Evolutionary conservation across 2,888 invertebrate genomes (phyloP).

Genomic region (Scaptomyza flava): DNA sequence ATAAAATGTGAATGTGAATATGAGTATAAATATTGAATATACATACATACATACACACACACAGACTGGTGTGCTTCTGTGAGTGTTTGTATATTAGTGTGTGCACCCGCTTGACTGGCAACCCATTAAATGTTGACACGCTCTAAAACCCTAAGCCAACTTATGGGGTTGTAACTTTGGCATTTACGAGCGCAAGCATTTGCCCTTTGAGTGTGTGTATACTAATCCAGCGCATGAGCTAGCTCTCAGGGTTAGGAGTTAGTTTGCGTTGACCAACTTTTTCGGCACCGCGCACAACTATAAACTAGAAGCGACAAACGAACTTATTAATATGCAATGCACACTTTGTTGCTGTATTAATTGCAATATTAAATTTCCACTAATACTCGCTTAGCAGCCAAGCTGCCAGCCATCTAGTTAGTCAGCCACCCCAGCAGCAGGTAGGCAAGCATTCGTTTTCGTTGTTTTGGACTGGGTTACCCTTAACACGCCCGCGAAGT

Average conservation of each 20-base stretch:
- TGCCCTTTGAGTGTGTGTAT: conserved; percentile 49
- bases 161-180: conserved; percentile 71
- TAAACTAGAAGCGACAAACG: conserved; percentile 67
- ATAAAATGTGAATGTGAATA: conserved; percentile 42
- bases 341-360: conserved; percentile 79
- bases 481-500: conserved; percentile 45
- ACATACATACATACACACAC: conserved; percentile 25
- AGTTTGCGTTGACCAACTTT: conserved; percentile 56
- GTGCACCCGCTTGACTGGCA: conserved; percentile 39
- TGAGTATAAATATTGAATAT: conserved; percentile 72
- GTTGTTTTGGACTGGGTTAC: conserved; percentile 1
- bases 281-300: conserved; percentile 28
- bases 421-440: neutral
- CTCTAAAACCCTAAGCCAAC: conserved; percentile 61
- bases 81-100: conserved; percentile 9
- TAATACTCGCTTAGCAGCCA: conserved; percentile 68
- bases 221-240: conserved; percentile 43
- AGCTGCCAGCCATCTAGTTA: conserved; percentile 3
- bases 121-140: conserved; percentile 70
- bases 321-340: conserved; percentile 80
- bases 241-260: conserved; percentile 8
- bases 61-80: conserved; percentile 6
- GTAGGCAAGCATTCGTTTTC: neutral
- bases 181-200: conserved; percentile 70
- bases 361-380: conserved; percentile 81